Percentiles rank a stretch among this genome's conserved stretches.
phyloP scores from a whole-genome alignment of 2,888 invertebrate genomes.

The Lathronympha strigana region DNA sequence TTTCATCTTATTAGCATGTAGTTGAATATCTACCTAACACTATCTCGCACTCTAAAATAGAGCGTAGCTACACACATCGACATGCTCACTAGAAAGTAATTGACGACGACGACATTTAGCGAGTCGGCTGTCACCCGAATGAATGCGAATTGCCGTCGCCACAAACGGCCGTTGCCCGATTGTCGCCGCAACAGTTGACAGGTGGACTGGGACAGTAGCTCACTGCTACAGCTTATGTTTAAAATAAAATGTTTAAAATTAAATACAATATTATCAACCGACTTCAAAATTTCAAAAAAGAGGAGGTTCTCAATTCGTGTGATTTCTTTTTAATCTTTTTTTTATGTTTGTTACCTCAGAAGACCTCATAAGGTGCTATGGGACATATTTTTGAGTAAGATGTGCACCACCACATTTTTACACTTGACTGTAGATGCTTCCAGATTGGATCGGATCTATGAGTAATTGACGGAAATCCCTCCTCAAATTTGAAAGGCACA shows the following conservation, averaged over 20 bases:
- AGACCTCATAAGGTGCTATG: no score
- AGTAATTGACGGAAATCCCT: no score
- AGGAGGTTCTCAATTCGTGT: no score
- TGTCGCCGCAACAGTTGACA: conserved; percentile 67
- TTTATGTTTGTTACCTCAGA: no score
- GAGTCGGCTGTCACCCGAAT: conserved; percentile 52
- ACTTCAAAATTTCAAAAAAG: no score
- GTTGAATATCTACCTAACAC: background rate
- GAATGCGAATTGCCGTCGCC: conserved; percentile 76
- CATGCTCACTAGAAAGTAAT: conserved; percentile 11
- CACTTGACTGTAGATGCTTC: no score
- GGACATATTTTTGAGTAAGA: no score
- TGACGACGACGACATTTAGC: conserved; percentile 31
- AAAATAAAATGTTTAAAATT: background rate
- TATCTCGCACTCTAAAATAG: background rate
- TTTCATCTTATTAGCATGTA: background rate
- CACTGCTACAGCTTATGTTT: background rate
- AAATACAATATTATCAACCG: no score
- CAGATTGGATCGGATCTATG: no score
- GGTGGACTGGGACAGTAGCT: conserved; percentile 12
- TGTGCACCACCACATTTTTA: no score
- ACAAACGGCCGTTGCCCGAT: conserved; percentile 75
- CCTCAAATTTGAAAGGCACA: no score
- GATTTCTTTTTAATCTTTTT: no score
- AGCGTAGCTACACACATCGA: background rate